Evolutionary conservation across 2,797 vertebrate species (phyloP).

Genomic region (Microchirus variegatus): DNA sequence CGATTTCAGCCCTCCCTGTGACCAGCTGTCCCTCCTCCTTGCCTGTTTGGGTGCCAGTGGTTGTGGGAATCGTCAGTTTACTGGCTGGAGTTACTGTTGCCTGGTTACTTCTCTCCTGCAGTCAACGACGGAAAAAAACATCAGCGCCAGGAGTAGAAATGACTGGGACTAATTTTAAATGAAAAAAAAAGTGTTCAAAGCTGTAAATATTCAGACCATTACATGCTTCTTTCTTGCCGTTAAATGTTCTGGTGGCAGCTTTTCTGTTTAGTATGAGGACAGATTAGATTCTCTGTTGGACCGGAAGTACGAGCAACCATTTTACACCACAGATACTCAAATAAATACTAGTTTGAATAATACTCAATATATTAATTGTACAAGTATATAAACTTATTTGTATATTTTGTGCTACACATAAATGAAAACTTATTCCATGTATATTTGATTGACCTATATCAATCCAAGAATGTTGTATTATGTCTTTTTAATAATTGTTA

Average conservation of each 20-base stretch:
- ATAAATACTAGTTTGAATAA: constrained; percentile 1
- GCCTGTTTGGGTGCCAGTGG: constrained; percentile 82
- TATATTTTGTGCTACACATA: constrained; percentile 20
- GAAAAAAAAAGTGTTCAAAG: too few relatives aligned
- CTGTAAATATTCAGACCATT: too few relatives aligned
- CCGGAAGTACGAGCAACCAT: background rate
- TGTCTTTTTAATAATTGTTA: constrained; percentile 55
- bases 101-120: constrained; percentile 52
- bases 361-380: background rate
- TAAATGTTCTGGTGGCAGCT: background rate
- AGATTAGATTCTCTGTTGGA: background rate
- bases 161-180: constrained; percentile 60
- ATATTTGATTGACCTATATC: background rate
- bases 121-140: background rate
- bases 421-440: constrained; percentile 11
- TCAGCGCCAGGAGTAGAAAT: constrained; percentile 6
- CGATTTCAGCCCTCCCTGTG: background rate
- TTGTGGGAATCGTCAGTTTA: constrained; percentile 73
- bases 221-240: background rate
- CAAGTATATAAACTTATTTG: background rate
- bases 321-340: background rate
- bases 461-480: constrained; percentile 27
- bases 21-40: constrained; percentile 39
- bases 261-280: too few relatives aligned
- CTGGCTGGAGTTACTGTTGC: constrained; percentile 66